Percentiles rank a stretch among this genome's conserved stretches.
Evolutionary conservation across 2,113 vertebrate genomes (phyloP).

Genomic region (Synchiropus splendidus): DNA sequence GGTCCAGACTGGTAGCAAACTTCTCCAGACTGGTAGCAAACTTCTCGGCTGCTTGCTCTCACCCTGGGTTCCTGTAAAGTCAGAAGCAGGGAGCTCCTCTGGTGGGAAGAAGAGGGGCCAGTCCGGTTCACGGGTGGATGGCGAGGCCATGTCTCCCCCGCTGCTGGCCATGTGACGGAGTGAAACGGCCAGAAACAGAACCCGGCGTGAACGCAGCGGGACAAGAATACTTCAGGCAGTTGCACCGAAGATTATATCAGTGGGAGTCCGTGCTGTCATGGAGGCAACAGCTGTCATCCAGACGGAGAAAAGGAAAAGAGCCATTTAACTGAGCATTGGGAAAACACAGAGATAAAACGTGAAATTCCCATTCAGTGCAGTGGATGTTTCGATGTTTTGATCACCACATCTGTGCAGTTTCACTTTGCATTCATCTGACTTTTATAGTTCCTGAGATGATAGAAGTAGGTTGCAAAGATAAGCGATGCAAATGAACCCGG

Average conservation of each 20-base stretch:
- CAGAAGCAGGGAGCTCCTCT: background rate
- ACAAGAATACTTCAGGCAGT: slow-evolving; percentile 21
- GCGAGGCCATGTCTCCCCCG: slow-evolving; percentile 36
- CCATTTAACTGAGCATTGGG: background rate
- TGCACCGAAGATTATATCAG: slow-evolving; percentile 26
- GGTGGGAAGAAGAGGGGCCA: background rate
- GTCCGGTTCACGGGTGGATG: slow-evolving; percentile 48
- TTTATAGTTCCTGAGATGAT: too few species aligned
- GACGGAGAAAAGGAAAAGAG: background rate
- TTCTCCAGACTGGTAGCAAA: too few species aligned
- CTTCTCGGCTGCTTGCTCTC: too few species aligned
- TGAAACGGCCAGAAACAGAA: slow-evolving; percentile 22
- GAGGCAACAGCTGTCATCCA: slow-evolving; percentile 6
- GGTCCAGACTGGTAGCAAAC: too few species aligned
- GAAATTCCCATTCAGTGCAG: too few species aligned
- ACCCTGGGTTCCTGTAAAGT: background rate
- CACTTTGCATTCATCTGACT: too few species aligned
- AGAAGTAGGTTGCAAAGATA: too few species aligned
- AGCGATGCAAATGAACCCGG: too few species aligned
- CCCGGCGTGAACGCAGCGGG: slow-evolving; percentile 34
- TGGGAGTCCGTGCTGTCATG: slow-evolving; percentile 13
- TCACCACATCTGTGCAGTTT: background rate
- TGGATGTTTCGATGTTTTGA: too few species aligned
- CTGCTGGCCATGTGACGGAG: slow-evolving; percentile 40
- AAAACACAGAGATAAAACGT: background rate